Base-by-base conservation (phyloP, 2,888 invertebrate species). In the Malacosoma neustria region DNA sequence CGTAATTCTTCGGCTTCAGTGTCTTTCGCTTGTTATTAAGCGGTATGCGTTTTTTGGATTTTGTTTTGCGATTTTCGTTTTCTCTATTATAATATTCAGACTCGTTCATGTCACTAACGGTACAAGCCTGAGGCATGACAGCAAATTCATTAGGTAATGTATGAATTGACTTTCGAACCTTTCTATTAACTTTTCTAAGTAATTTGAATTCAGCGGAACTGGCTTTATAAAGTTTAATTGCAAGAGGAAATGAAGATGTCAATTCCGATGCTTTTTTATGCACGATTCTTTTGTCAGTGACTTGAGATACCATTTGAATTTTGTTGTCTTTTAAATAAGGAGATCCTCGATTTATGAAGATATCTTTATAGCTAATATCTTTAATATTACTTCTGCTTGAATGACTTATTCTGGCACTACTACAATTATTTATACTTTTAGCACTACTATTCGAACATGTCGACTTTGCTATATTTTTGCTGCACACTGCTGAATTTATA, bases 101-200 rank as follows among this genome's bases (percentile, higher is more conserved):
- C 35, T 82, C 81, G 37, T 76, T 82, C 51, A 77, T 68, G 41
- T 82, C 81, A 44, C 82, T 82, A 1, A 73, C 79, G 9, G 80
- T 80, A 40, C 72, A 74, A 13, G 45, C 43, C 51, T 72, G 69
- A 11, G 68, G 69, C 11, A 51, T 37, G 14, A 52, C 61, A 13
- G 56, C 47, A 5, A 58, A 65, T 31, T 66, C 52, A 49, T 73
- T 80, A 0, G 80, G 75, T 32, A 79, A 58, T 1, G 79, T 79
- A 29, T 79, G 51, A 7, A 80, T 76, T 2, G 75, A 77, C 45
- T 82, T 84, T 41, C 73, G 70, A 2, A 62, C 58, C 44, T 77
- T 81, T 43, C 60, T 73, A 32, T 43, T 62, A 3, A 32, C 41
- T 36, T 48, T 57, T 50, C 66, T 75, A 9, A 43, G 35, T 4